These are phyloP conservation scores for Brenthis hecate DNA, from an alignment of 2,888 invertebrate species.

Conservation along the genomic window DNA sequence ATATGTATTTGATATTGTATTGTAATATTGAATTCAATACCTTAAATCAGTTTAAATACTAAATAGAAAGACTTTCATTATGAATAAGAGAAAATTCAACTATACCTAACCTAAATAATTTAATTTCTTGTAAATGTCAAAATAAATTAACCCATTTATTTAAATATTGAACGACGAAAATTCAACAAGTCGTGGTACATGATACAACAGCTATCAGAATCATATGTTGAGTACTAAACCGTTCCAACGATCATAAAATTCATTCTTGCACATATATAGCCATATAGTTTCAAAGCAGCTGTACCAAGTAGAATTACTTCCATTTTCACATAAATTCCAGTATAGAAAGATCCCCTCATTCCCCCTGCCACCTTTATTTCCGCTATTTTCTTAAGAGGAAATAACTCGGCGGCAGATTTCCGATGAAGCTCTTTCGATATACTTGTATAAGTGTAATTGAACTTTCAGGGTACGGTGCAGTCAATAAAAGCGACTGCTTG, in stretches of 20 bases:
- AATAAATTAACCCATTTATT: too few species aligned
- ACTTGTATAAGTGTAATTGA: constrained; percentile 30
- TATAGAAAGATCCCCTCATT: constrained; percentile 39
- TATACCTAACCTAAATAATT: too few species aligned
- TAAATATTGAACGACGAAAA: too few species aligned
- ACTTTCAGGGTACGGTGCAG: constrained; percentile 8
- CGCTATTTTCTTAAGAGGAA: constrained; percentile 53
- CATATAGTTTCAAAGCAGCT: constrained; percentile 24
- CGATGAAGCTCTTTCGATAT: constrained; percentile 38
- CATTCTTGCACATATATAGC: constrained; percentile 1
- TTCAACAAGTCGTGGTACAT: too few species aligned
- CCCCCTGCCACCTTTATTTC: constrained; percentile 52
- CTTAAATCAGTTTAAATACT: too few species aligned
- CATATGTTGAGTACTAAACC: not conserved
- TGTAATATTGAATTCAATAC: too few species aligned
- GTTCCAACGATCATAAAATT: not conserved
- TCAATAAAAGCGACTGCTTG: not conserved
- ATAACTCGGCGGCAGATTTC: constrained; percentile 47
- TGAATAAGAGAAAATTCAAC: too few species aligned
- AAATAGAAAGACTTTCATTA: too few species aligned
- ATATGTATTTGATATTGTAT: too few species aligned
- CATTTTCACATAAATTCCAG: constrained; percentile 33
- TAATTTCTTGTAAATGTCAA: too few species aligned
- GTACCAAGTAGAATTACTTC: constrained; percentile 28
- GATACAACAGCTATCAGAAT: too few species aligned